A percentile compares a stretch with the other conserved stretches of the same genome.
These are phyloP conservation scores for Mnemiopsis leidyi DNA, from an alignment of 37 sponge, comb jelly and placozoan species.

Conservation along the genomic window DNA sequence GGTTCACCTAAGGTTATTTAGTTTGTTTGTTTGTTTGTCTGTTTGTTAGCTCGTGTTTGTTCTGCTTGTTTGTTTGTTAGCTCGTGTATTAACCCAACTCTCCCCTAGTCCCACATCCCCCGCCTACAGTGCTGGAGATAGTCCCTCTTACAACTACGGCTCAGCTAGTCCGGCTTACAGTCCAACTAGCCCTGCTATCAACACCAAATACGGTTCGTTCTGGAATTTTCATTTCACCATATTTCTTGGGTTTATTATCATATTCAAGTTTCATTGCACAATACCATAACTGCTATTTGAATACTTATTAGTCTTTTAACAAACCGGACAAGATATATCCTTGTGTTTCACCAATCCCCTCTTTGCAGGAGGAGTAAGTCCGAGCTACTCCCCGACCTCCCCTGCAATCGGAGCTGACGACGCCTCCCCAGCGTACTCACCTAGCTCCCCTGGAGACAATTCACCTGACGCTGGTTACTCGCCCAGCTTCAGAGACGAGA, in stretches of 20 bases:
- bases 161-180: conserved; percentile 85
- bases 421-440: conserved; percentile 72
- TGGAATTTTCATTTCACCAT: too few species aligned
- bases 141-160: conserved; percentile 76
- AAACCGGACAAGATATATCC: too few species aligned
- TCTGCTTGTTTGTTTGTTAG: not conserved
- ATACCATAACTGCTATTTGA: too few species aligned
- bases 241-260: too few species aligned
- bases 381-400: conserved; percentile 84
- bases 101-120: conserved; percentile 74
- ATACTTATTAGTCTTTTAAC: too few species aligned
- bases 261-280: too few species aligned
- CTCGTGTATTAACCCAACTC: not conserved
- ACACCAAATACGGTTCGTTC: conserved; percentile 22
- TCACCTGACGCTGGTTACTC: conserved; percentile 29
- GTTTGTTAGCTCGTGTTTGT: not conserved
- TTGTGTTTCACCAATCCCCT: too few species aligned
- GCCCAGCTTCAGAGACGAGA: conserved; percentile 43
- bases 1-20: too few species aligned
- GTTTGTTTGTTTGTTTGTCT: not conserved
- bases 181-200: conserved; percentile 71
- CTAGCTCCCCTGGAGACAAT: conserved; percentile 71
- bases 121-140: conserved; percentile 68
- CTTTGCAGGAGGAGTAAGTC: conserved; percentile 63
- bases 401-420: conserved; percentile 58